Evolutionary conservation across 2,113 vertebrate genomes (phyloP).

Genomic region (Pomatostomus ruficeps): DNA sequence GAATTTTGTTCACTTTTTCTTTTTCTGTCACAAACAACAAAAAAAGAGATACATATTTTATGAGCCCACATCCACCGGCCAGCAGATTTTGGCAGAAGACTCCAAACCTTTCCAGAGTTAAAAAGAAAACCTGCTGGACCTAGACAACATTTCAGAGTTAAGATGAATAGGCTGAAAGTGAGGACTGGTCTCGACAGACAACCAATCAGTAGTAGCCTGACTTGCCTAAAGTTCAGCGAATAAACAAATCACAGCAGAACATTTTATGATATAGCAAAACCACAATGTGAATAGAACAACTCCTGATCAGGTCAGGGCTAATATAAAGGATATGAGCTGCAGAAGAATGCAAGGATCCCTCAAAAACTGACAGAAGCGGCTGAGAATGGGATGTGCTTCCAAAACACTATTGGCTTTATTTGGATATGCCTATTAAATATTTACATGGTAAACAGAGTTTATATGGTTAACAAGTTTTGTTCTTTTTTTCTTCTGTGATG

Average conservation of each 20-base stretch:
- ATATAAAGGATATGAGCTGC: not conserved
- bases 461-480: too few relatives aligned
- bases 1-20: not conserved
- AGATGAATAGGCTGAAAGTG: not conserved
- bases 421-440: not conserved
- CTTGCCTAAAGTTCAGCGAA: not conserved
- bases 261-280: not conserved
- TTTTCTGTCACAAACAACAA: not conserved
- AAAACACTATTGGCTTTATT: not conserved
- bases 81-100: not conserved
- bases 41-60: not conserved
- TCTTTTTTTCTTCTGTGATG: too few relatives aligned
- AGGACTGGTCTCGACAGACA: not conserved
- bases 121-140: not conserved
- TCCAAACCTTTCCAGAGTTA: not conserved
- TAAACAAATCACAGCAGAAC: not conserved
- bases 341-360: not conserved
- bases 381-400: not conserved
- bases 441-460: not conserved
- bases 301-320: not conserved
- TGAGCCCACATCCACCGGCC: not conserved
- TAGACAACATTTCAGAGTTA: not conserved
- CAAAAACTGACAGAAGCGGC: not conserved
- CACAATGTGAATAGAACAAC: not conserved
- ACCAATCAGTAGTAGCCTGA: not conserved